A percentile compares a stretch with the other conserved stretches of the same genome.
Conservation (phyloP, 2,797 vertebrate genomes). For the Garrulus glandarius region DNA sequence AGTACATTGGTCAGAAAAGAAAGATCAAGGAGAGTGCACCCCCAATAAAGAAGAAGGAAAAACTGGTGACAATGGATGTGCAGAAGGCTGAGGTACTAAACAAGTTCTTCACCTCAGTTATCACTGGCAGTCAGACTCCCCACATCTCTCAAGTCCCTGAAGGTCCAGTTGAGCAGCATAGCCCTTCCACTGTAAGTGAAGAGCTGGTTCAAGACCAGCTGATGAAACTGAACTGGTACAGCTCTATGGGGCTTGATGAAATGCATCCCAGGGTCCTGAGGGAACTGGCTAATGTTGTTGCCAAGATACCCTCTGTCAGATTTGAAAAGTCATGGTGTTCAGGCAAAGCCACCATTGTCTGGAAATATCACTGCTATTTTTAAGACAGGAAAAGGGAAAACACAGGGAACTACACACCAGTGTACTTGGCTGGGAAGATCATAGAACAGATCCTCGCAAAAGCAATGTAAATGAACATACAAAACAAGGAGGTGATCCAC, state of each 20-base stretch:
- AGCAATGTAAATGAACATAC: no score
- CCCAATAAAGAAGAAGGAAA: not conserved
- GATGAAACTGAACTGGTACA: not conserved
- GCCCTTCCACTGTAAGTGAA: not conserved
- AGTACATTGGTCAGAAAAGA: not conserved
- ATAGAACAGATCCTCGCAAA: not conserved
- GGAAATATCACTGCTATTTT: not conserved
- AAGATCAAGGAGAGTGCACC: not conserved
- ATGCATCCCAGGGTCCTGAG: not conserved
- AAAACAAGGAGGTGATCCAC: not conserved
- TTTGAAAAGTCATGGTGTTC: not conserved
- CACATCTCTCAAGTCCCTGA: not conserved
- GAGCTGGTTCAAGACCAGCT: not conserved
- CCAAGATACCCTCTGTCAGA: not conserved
- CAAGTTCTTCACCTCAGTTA: not conserved
- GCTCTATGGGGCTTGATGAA: not conserved
- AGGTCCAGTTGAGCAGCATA: not conserved
- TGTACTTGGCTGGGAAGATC: not conserved
- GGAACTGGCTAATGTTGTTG: not conserved
- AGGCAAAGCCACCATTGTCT: not conserved
- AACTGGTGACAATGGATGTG: rapidly evolving
- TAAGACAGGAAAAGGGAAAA: not conserved
- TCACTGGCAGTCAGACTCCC: not conserved
- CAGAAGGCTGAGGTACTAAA: not conserved
- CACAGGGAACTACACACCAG: not conserved